Evolutionary conservation across 2,113 vertebrate genomes (phyloP).

Genomic region (Gymnogyps californianus): DNA sequence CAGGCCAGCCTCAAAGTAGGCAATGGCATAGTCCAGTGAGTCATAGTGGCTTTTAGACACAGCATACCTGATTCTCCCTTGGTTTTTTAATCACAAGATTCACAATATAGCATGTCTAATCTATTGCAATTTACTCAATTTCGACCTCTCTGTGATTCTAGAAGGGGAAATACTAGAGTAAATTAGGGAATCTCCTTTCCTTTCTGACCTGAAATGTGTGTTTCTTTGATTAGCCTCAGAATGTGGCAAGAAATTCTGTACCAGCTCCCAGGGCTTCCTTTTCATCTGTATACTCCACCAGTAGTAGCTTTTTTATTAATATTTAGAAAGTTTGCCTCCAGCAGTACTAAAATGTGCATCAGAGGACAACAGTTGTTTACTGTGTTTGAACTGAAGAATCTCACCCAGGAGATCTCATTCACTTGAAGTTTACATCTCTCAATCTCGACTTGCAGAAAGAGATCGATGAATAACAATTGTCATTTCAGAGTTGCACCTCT

Average conservation of each 20-base stretch:
- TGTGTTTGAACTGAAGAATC: conserved; percentile 86
- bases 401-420: conserved; percentile 80
- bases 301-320: conserved; percentile 71
- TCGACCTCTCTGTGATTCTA: background rate
- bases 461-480: conserved; percentile 84
- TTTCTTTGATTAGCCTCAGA: conserved; percentile 45
- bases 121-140: background rate
- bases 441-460: conserved; percentile 78
- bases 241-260: conserved; percentile 29
- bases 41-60: background rate
- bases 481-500: conserved; percentile 74
- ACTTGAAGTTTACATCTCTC: conserved; percentile 85
- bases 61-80: background rate
- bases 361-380: conserved; percentile 91
- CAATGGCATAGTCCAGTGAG: background rate
- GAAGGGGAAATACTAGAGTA: background rate
- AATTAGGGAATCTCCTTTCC: background rate
- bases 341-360: conserved; percentile 89
- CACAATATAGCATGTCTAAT: background rate
- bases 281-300: conserved; percentile 31
- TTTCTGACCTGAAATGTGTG: background rate
- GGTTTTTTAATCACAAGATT: background rate
- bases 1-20: background rate
- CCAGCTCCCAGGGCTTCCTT: conserved; percentile 32
- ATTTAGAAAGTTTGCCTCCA: conserved; percentile 86